These are phyloP conservation scores for Galaxias olidus DNA, from an alignment of 2,797 vertebrate species.

Conservation along the genomic window DNA sequence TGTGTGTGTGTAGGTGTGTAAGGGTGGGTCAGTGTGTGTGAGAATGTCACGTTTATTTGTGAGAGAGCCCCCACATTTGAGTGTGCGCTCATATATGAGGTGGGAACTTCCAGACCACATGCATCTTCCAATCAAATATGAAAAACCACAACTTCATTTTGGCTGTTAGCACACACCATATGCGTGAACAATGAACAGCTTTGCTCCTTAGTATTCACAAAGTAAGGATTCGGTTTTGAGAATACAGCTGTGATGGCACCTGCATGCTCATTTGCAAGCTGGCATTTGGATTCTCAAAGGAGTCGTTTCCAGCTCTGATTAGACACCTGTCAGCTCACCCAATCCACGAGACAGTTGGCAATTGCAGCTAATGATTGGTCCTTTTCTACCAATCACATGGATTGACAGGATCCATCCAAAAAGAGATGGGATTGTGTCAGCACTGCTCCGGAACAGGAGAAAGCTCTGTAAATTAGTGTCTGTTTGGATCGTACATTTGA, in stretches of 20 bases:
- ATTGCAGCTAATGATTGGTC: slow-evolving; percentile 76
- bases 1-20: background rate
- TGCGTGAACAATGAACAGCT: slow-evolving; percentile 57
- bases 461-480: slow-evolving; percentile 75
- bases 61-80: no score
- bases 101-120: no score
- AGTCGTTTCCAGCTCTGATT: slow-evolving; percentile 86
- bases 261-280: slow-evolving; percentile 84
- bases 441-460: slow-evolving; percentile 60
- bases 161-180: slow-evolving; percentile 49
- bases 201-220: slow-evolving; percentile 74
- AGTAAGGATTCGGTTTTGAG: slow-evolving; percentile 78
- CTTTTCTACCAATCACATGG: slow-evolving; percentile 78
- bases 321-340: slow-evolving; percentile 82
- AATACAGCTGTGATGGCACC: slow-evolving; percentile 83
- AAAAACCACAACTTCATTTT: slow-evolving; percentile 22
- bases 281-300: slow-evolving; percentile 80
- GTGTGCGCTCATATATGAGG: no score
- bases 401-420: slow-evolving; percentile 73
- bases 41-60: background rate
- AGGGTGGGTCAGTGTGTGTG: no score
- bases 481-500: slow-evolving; percentile 79
- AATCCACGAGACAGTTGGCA: slow-evolving; percentile 72
- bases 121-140: slow-evolving; percentile 22
- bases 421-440: slow-evolving; percentile 72